Conservation (phyloP, 2,888 invertebrate genomes). For the Hymenopus coronatus region DNA sequence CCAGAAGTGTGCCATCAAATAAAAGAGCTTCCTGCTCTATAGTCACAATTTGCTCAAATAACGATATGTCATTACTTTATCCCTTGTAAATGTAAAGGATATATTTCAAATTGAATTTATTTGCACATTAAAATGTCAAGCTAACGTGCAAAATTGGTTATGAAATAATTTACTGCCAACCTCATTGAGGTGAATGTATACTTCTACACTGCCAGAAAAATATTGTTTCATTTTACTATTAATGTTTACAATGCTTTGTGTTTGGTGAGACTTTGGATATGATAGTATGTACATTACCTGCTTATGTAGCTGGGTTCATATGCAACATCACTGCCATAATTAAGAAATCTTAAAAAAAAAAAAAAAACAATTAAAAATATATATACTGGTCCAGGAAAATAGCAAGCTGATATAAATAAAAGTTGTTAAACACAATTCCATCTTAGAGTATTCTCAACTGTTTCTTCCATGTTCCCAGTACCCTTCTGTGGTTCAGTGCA, state of each 20-base stretch:
- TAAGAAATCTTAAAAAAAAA: conserved; percentile 5
- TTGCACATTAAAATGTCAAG: background rate
- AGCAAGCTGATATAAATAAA: conserved; percentile 3
- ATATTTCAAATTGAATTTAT: background rate
- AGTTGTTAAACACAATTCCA: conserved; percentile 12
- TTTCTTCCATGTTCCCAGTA: background rate
- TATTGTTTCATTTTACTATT: conserved; percentile 6
- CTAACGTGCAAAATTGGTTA: background rate
- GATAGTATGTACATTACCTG: conserved; percentile 4
- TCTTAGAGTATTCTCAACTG: background rate
- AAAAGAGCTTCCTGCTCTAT: background rate
- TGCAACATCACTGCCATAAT: conserved; percentile 30
- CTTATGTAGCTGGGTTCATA: conserved; percentile 17
- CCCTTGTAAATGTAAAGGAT: no score
- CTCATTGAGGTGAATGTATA: background rate
- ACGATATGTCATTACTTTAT: background rate
- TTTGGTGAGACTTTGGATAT: background rate
- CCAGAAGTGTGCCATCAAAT: background rate
- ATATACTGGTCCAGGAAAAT: conserved; percentile 14
- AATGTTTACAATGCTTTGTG: background rate
- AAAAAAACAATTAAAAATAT: no score
- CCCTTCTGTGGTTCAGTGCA: background rate
- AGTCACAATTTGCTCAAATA: background rate
- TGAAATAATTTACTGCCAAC: background rate
- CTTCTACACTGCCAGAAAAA: background rate